Evolutionary conservation across 2,113 vertebrate genomes (phyloP).

Genomic region (Catharus bicknelli): DNA sequence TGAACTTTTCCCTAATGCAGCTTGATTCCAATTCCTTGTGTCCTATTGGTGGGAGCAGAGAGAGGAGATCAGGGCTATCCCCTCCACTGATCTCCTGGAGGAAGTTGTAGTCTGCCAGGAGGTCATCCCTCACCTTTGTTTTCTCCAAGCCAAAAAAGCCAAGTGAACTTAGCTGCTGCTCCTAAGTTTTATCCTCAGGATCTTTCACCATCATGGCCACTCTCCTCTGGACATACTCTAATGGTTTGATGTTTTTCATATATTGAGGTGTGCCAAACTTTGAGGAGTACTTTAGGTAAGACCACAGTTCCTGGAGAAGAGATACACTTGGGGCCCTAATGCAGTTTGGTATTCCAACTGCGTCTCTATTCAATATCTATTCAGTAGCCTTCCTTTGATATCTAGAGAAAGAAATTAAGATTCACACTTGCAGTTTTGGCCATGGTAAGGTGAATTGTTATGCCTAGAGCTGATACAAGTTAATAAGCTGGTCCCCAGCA

Average conservation of each 20-base stretch:
- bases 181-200: neutral
- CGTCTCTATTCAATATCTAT: neutral
- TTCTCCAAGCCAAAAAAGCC: neutral
- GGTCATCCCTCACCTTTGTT: neutral
- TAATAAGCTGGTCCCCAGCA: neutral
- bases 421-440: neutral
- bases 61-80: neutral
- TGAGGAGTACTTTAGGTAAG: fast-evolving
- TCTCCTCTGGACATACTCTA: neutral
- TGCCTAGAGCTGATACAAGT: neutral
- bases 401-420: neutral
- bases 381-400: neutral
- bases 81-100: fast-evolving
- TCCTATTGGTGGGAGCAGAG: fast-evolving
- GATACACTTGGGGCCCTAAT: neutral
- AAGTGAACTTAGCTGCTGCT: neutral
- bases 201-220: neutral
- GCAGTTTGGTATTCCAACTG: neutral
- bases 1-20: neutral
- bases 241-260: neutral
- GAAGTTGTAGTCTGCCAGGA: neutral
- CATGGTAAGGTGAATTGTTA: neutral
- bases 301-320: neutral
- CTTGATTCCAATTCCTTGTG: neutral
- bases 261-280: neutral